A percentile compares a stretch with the other conserved stretches of the same genome.
Conservation (phyloP, 2,888 invertebrate species). For the Apoda limacodes region DNA sequence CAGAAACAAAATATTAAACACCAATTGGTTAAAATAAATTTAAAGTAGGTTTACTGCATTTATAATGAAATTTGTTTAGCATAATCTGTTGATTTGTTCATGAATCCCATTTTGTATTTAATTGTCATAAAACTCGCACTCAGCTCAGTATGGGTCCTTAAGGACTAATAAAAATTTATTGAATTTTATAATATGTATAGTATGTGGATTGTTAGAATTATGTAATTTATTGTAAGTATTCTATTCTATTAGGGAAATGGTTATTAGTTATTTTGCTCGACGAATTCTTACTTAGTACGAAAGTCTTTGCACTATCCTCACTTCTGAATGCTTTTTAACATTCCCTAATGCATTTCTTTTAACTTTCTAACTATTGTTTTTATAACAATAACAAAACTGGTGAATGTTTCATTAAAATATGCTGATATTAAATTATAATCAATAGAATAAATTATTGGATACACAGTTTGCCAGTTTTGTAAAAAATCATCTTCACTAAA, state of each 20-base stretch:
- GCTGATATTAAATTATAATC: no score
- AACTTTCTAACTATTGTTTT: constrained; percentile 12
- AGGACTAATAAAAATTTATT: constrained; percentile 29
- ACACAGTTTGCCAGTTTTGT: no score
- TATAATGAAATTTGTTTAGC: no score
- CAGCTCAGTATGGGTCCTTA: constrained; percentile 54
- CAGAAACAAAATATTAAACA: constrained; percentile 46
- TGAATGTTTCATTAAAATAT: no score
- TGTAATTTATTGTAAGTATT: constrained; percentile 61
- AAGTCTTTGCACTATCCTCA: constrained; percentile 40
- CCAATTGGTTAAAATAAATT: constrained; percentile 46
- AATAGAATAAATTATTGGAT: no score
- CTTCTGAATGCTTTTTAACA: constrained; percentile 56
- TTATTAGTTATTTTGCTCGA: constrained; percentile 40
- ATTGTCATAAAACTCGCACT: constrained; percentile 59
- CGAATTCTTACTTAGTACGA: constrained; percentile 32
- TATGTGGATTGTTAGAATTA: constrained; percentile 62
- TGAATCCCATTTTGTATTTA: no score
- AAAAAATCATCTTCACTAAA: no score
- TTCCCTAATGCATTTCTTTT: constrained; percentile 49
- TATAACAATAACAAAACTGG: constrained; percentile 1
- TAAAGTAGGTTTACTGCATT: no score
- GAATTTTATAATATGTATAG: constrained; percentile 32
- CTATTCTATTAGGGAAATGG: constrained; percentile 56
- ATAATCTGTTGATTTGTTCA: no score